phyloP scores from a whole-genome alignment of 2,113 vertebrate genomes.

The Varanus komodoensis region DNA sequence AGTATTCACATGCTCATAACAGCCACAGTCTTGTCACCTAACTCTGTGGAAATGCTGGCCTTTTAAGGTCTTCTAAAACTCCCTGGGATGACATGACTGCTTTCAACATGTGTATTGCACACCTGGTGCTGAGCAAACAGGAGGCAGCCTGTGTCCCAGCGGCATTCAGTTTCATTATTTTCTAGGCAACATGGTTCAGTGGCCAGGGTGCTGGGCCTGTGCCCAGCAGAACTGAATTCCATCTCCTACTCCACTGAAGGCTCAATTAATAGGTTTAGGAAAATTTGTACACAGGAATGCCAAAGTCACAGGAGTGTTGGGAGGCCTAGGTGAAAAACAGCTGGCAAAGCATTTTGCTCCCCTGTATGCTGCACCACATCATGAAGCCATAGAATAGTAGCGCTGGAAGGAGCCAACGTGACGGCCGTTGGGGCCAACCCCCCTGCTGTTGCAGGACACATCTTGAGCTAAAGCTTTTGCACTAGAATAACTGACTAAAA shows the following conservation, averaged over 20 bases:
- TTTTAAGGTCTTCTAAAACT: neutral
- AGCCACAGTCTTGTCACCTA: neutral
- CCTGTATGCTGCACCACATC: too few relatives aligned
- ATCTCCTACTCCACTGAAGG: neutral
- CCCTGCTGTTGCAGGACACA: too few relatives aligned
- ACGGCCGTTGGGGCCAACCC: too few relatives aligned
- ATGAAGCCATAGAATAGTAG: too few relatives aligned
- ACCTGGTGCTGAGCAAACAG: conserved; percentile 9
- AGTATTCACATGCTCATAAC: neutral
- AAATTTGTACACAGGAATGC: neutral
- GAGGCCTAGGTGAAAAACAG: neutral
- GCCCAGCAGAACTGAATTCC: neutral
- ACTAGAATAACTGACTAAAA: neutral
- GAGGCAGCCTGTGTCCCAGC: neutral
- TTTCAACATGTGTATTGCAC: neutral
- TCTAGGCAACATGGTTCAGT: neutral
- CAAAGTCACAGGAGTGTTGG: neutral
- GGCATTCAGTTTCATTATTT: neutral
- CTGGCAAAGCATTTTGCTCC: neutral
- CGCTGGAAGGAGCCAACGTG: too few relatives aligned
- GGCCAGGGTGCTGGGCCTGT: neutral
- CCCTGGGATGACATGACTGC: neutral
- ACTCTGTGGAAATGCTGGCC: neutral
- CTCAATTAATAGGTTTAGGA: neutral
- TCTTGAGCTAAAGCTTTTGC: neutral